Evolutionary conservation across 2,888 invertebrate genomes (phyloP), one percentile per base, ranked within the genome.

Genomic region (Autographa gamma): DNA sequence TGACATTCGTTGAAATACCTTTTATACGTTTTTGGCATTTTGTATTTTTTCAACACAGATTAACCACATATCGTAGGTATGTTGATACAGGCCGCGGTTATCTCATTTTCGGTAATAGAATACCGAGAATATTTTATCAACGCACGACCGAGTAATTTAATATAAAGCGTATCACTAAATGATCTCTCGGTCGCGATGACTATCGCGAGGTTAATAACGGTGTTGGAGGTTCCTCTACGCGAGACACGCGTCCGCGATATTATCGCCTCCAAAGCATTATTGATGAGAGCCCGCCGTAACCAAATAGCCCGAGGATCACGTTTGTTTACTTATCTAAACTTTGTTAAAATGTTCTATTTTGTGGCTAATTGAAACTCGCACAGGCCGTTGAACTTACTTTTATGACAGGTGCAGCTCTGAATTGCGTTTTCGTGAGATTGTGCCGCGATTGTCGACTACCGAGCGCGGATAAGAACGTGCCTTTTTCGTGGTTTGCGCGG

Each of bases 71-170:
- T 86, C 85, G 84, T 86, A 88, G 71, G 70, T 72, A 73, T 80
- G 86, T 85, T 60, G 88, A 91, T 93, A 92, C 91, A 91, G 89
- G 91, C 91, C 87, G 86, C 83, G 92, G 91, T 93, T 94, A 94
- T 93, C 92, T 94, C 87, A 89, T 92, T 95, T 95, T 93, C 87
- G 94, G 95, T 95, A 95, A 95, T 94, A 94, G 95, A 94, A 95
- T 95, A 95, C 94, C 88, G 86, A 85, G 92, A 93, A 93, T 94
- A 94, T 95, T 94, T 94, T 94, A 95, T 94, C 95, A 94, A 93
- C 92, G 92, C 95, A 95, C 94, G 95, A 94, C 95, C 95, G 92
- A 94, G 95, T 95, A 95, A 95, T 95, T 95, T 95, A 95, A 95
- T 95, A 95, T 95, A 95, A 95, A 95, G 92, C 94, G 94, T 95